Conservation (phyloP, 2,888 invertebrate genomes). For the Invenusta paracnida region DNA sequence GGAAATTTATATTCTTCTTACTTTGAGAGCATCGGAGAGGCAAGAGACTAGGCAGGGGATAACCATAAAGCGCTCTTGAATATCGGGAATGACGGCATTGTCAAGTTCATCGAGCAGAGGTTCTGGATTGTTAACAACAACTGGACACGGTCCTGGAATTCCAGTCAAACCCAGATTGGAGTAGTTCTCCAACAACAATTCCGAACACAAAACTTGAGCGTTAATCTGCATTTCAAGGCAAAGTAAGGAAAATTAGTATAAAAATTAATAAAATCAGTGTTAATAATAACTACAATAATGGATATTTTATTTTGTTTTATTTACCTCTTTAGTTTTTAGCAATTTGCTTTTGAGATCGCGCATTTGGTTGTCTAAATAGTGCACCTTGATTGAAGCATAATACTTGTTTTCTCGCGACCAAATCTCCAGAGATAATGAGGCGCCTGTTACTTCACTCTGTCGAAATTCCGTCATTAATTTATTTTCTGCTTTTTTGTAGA, state of each 20-base stretch:
- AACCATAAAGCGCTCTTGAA: conserved; percentile 31
- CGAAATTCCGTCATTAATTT: neutral
- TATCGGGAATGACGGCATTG: conserved; percentile 32
- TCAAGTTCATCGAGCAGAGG: conserved; percentile 36
- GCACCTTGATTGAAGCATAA: conserved; percentile 6
- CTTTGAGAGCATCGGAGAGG: conserved; percentile 30
- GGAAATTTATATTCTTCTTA: neutral
- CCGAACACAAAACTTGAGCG: conserved; percentile 35
- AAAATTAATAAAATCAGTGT: no score
- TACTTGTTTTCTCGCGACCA: conserved; percentile 13
- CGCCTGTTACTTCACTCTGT: neutral
- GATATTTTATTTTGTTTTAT: no score
- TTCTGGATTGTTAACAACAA: conserved; percentile 38
- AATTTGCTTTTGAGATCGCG: neutral
- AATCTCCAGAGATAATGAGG: neutral
- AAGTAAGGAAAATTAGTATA: no score
- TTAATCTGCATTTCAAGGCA: conserved; percentile 32
- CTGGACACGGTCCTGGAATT: conserved; percentile 11
- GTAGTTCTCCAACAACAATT: conserved; percentile 23
- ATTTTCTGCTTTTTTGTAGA: neutral
- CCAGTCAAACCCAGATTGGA: neutral
- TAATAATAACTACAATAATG: no score
- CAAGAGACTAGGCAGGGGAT: conserved; percentile 35
- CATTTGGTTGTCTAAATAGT: neutral
- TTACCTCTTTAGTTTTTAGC: conserved; percentile 19